Evolutionary conservation across 2,888 invertebrate genomes (phyloP), one percentile per base, ranked within the genome.

Genomic region (Rhamphomyia laevipes): DNA sequence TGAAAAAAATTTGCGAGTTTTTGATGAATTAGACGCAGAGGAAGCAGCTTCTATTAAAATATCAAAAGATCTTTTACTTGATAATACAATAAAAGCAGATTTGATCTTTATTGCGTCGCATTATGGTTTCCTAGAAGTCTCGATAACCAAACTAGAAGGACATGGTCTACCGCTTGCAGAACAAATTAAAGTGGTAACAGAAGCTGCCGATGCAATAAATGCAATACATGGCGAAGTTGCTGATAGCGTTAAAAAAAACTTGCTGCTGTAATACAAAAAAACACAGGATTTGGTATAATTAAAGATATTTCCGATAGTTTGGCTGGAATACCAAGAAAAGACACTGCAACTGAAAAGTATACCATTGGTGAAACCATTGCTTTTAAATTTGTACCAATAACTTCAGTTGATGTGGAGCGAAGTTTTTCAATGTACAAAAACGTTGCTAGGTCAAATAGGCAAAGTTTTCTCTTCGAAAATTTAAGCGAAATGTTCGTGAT

Each of bases 1-100:
- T 52, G 49, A 56, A 41, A 49, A 49, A 11, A 50, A 58, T 43
- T 53, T 45, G 43, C 12, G 10, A 4, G 16, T 52, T 16, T 35
- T 47, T 16, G 41, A 46, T 46, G 17, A 12, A 2, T 42, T 49
- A 4, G 43, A 48, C 41, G 46, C 38, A 17, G 38, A 42, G 4
- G 48, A 42, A 43, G 16, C 44, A 35, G 50, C 43, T 38, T 41
- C 41, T 43, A 17, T 43, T 43, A 37, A 43, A 41, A 50, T 37
- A 31, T 46, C 37, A 45, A 41, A 42, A 37, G 15, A 47, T 44
- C 40, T 45, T 41, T 3, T 17, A 18, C 11, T 10, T 12, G 17
- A 40, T 5, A 40, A 4, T 4, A 40, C 40, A 38, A 17, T 40
- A 17, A 40, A 18, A 40, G 17, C 16, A 10, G 18, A 40, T 40